Evolutionary conservation across 2,888 invertebrate genomes (phyloP).

Genomic region (Ophion costatus): DNA sequence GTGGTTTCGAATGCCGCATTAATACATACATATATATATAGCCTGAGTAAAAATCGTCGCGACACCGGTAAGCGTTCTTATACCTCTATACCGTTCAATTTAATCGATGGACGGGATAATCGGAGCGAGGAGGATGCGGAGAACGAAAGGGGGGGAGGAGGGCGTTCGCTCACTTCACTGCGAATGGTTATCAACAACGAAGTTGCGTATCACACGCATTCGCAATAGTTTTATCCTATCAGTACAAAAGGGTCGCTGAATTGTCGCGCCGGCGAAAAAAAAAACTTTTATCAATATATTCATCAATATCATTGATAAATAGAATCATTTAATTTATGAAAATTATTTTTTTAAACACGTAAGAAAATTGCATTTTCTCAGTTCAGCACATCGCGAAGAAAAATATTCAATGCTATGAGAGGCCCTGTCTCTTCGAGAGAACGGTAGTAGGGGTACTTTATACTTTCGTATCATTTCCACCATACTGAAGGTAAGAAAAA

Average conservation of each 20-base stretch:
- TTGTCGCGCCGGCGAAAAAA: conserved; percentile 31
- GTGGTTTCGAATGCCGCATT: background rate
- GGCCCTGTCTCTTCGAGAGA: conserved; percentile 15
- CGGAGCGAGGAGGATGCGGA: background rate
- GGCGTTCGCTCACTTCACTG: conserved; percentile 32
- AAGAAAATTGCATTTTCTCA: conserved; percentile 46
- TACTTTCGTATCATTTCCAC: conserved; percentile 1
- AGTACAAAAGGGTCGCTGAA: conserved; percentile 24
- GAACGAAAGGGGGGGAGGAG: background rate
- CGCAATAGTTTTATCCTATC: conserved; percentile 15
- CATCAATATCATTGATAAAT: conserved; percentile 27
- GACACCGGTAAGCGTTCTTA: conserved; percentile 48
- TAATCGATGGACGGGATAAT: conserved; percentile 14
- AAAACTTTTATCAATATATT: background rate
- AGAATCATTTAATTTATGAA: conserved; percentile 45
- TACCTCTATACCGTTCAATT: conserved; percentile 33
- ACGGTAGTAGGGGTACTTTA: conserved; percentile 16
- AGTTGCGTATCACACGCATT: conserved; percentile 29
- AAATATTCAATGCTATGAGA: background rate
- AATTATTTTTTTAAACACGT: too few species aligned
- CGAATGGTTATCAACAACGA: conserved; percentile 52
- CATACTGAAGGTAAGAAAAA: conserved; percentile 5
- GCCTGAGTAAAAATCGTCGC: conserved; percentile 7
- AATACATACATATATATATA: conserved; percentile 38
- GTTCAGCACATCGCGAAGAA: background rate